A percentile compares a stretch with the other conserved stretches of the same genome.
Conservation (phyloP, 2,113 vertebrate species). For the Xenopus tropicalis region UCB_Xtro_10.0 CM004443.2:16154001-16154500, state of each 20-base stretch:
- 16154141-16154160: not conserved
- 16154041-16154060: no score
- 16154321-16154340: conserved; percentile 46
- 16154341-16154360: conserved; percentile 25
- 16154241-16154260: not conserved
- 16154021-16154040: no score
- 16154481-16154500: conserved; percentile 36
- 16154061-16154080: conserved; percentile 46
- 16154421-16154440: accelerated
- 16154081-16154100: not conserved
- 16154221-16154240: conserved; percentile 10
- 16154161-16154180: not conserved
- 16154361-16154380: conserved; percentile 57
- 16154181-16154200: not conserved
- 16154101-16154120: conserved; percentile 3
- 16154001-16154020: no score
- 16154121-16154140: not conserved
- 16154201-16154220: not conserved
- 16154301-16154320: accelerated
- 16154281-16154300: not conserved
- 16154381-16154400: conserved; percentile 41
- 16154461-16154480: conserved; percentile 27
- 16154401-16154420: conserved; percentile 48
- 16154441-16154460: conserved; percentile 16
- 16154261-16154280: not conserved